These are phyloP conservation scores for Macaria notata DNA, from an alignment of 2,888 invertebrate genomes.

Conservation along the genomic window DNA sequence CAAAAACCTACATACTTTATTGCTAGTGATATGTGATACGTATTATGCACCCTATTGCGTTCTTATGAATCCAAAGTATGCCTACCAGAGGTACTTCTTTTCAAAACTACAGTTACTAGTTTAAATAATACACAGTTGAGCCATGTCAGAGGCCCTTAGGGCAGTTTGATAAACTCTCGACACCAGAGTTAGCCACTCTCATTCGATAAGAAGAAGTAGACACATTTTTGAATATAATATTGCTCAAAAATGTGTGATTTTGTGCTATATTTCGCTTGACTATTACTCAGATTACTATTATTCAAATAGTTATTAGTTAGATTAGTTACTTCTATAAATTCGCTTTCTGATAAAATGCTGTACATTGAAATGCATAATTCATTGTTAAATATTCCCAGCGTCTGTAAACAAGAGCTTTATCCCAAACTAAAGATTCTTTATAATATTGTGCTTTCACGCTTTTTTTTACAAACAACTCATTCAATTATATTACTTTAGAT, in stretches of 20 bases:
- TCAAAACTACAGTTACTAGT: too few relatives aligned
- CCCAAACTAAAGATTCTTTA: constrained; percentile 36
- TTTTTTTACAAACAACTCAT: constrained; percentile 15
- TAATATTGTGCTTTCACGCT: constrained; percentile 20
- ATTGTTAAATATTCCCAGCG: constrained; percentile 18
- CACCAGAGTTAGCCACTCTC: too few relatives aligned
- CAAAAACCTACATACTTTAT: too few relatives aligned
- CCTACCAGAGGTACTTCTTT: too few relatives aligned
- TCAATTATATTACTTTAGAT: constrained; percentile 6
- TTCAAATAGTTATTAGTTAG: too few relatives aligned
- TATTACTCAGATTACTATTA: constrained; percentile 14
- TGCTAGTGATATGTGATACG: too few relatives aligned
- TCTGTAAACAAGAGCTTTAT: constrained; percentile 41
- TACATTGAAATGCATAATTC: not conserved
- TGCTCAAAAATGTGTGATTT: constrained; percentile 25
- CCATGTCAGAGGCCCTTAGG: too few relatives aligned
- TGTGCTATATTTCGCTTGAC: constrained; percentile 31
- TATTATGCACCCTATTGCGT: too few relatives aligned
- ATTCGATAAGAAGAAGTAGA: too few relatives aligned
- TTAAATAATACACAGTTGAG: too few relatives aligned
- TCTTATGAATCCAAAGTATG: too few relatives aligned
- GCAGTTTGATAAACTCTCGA: too few relatives aligned
- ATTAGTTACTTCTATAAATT: constrained; percentile 1
- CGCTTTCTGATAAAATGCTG: constrained; percentile 1
- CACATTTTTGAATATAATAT: not conserved